Percentiles rank a stretch among this genome's conserved stretches.
Evolutionary conservation across 1,140 invertebrate species (phyloP).

Genomic region (Drosophila burlai): DNA sequence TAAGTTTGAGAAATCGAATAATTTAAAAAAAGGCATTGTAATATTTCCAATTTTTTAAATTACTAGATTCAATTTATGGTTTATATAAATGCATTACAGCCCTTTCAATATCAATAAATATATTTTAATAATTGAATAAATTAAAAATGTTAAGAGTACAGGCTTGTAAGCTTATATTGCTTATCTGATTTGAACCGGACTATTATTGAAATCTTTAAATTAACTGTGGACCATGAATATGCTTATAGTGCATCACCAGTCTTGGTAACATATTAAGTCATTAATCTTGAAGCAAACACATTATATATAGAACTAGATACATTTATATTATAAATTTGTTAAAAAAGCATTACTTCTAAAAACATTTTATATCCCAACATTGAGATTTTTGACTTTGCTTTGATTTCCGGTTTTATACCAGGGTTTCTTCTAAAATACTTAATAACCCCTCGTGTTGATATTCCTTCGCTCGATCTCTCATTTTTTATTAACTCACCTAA

Average conservation of each 20-base stretch:
- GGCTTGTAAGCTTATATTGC: background rate
- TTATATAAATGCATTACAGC: too few relatives aligned
- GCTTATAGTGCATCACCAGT: background rate
- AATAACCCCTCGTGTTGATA: too few relatives aligned
- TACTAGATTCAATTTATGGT: too few relatives aligned
- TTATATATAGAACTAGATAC: background rate
- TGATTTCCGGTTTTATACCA: background rate
- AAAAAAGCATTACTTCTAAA: too few relatives aligned
- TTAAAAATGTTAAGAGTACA: background rate
- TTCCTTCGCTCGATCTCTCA: too few relatives aligned
- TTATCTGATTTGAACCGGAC: background rate
- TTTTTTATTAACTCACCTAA: conserved; percentile 59
- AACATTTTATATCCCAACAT: too few relatives aligned
- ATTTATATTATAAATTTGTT: background rate
- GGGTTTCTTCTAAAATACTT: background rate
- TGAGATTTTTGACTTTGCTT: too few relatives aligned
- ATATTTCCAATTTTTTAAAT: too few relatives aligned
- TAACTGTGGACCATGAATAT: background rate
- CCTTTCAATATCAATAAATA: background rate
- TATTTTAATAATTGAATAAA: background rate
- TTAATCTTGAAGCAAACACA: background rate
- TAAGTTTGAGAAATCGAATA: background rate
- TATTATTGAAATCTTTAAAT: background rate
- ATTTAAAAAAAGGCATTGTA: background rate
- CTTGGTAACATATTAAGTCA: background rate